Base-by-base conservation (phyloP, 2,113 vertebrate species). In the Uria lomvia region DNA sequence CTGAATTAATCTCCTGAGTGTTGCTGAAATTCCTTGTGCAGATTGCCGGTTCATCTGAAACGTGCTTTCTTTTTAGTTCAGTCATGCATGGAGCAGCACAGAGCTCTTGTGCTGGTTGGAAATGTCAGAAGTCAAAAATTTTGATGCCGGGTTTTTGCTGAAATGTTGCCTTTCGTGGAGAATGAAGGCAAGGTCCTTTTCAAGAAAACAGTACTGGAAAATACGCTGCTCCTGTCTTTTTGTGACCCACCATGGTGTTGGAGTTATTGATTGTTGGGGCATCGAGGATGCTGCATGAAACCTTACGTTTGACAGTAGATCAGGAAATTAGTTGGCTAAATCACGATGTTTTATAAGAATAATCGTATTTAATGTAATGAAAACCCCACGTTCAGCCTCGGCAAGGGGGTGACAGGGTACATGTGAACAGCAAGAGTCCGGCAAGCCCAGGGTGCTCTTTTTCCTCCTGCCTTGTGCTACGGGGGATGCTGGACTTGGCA, bases 351-450 rank as follows among this genome's bases (percentile, higher is more conserved):
- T 50, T 74, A 2, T 19, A 71, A 67, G n/a, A 91, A 45, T 58
- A 70, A 66, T 32, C 4, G 1, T 16, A 53, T n/a, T 42, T 42
- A 42, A 27, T 59, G 66, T 50, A 26, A 26, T 13, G 21, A n/a
- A 86, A 63, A 3, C 32, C 7, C 20, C 36, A 4, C 24, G 47
- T 40, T 52, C 58, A n/a, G 45, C n/a, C 62, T 75, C 55, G 66
- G 62, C 1, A 3, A n/a, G 45, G 1, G 4, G 47, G 36, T 38
- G 63, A 67, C 0, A 3, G n/a, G 19, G 15, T 32, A 18, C n/a
- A 36, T 67, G 40, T 32, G 70, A 56, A 67, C 66, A 81, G 24
- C 65, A 59, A 8, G 56, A 63, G 55, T 15, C 15, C n/a, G 62
- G 34, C 21, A 42, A 56, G 36, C 21, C 84, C 34, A 9, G 58